phyloP scores from a whole-genome alignment of 1,140 invertebrate species.

The Drosophila ficusphila region DNA sequence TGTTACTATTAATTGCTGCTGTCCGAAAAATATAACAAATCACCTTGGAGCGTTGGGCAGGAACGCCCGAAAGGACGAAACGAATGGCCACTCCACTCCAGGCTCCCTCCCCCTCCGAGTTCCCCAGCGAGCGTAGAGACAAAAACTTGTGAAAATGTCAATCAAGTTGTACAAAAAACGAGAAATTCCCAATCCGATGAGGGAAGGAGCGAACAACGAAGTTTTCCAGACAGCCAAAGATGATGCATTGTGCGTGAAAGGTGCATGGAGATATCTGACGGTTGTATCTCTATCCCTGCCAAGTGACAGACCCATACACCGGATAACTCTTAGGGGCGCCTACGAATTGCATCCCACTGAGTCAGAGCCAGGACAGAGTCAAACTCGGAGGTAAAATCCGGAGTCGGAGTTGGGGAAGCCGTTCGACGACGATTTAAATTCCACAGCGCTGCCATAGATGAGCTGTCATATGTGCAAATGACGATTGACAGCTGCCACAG shows the following conservation, averaged over 20 bases:
- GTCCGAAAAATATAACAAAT: conserved; percentile 83
- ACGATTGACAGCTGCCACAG: conserved; percentile 80
- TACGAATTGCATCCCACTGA: conserved; percentile 82
- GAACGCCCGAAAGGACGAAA: conserved; percentile 66
- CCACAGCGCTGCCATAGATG: conserved; percentile 61
- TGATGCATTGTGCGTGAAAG: conserved; percentile 82
- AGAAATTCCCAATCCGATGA: conserved; percentile 32
- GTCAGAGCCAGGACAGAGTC: conserved; percentile 44
- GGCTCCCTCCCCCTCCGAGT: conserved; percentile 4
- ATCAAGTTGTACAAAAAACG: conserved; percentile 71
- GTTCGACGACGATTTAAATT: conserved; percentile 67
- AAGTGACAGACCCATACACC: conserved; percentile 65
- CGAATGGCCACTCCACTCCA: conserved; percentile 43
- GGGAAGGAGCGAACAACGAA: conserved; percentile 56
- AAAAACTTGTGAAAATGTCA: conserved; percentile 83
- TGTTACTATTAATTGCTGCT: conserved; percentile 84
- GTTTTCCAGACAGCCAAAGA: conserved; percentile 78
- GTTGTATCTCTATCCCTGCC: conserved; percentile 75
- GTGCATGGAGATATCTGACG: conserved; percentile 75
- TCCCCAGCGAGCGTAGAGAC: conserved; percentile 59
- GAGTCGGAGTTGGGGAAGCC: conserved; percentile 21
- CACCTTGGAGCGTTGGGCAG: conserved; percentile 67
- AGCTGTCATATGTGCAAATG: conserved; percentile 75
- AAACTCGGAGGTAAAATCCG: conserved; percentile 17
- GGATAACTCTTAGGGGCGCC: conserved; percentile 69